Conservation (phyloP, 2,888 invertebrate species). For the Apomyelois bistriatella region DNA sequence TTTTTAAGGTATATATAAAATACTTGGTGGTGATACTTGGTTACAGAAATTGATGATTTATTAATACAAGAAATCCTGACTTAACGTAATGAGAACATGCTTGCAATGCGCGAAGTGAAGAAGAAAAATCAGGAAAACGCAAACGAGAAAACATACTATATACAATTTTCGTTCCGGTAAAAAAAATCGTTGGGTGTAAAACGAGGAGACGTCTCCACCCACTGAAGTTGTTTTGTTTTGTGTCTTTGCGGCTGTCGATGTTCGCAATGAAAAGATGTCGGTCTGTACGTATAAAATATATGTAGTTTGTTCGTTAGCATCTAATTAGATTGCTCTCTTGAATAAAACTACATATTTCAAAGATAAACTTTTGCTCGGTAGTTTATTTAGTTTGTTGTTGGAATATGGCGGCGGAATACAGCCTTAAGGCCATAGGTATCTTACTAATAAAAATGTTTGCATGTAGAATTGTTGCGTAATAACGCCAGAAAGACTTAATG, state of each 20-base stretch:
- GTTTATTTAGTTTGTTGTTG: not conserved
- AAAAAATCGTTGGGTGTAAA: not conserved
- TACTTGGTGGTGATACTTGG: no score
- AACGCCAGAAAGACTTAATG: no score
- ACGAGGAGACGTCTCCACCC: not conserved
- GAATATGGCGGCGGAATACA: not conserved
- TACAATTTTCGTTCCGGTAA: no score
- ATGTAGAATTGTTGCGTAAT: no score
- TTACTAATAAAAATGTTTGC: not conserved
- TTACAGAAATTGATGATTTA: no score
- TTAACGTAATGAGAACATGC: no score
- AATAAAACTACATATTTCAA: conserved; percentile 6
- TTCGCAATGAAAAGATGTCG: conserved; percentile 10
- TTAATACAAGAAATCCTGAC: no score
- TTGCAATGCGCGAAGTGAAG: no score
- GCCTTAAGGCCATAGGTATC: not conserved
- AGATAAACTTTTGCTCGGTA: conserved; percentile 2
- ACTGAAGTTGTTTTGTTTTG: conserved; percentile 12
- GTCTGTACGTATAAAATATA: conserved; percentile 8
- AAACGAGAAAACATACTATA: no score
- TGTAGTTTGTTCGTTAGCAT: conserved; percentile 2
- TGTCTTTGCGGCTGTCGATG: conserved; percentile 10
- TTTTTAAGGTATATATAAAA: no score
- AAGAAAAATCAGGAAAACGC: no score
- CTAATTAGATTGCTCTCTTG: conserved; percentile 5